A percentile compares a stretch with the other conserved stretches of the same genome.
Evolutionary conservation across 2,888 invertebrate genomes (phyloP).

Genomic region (Lepidochrysops patricia): DNA sequence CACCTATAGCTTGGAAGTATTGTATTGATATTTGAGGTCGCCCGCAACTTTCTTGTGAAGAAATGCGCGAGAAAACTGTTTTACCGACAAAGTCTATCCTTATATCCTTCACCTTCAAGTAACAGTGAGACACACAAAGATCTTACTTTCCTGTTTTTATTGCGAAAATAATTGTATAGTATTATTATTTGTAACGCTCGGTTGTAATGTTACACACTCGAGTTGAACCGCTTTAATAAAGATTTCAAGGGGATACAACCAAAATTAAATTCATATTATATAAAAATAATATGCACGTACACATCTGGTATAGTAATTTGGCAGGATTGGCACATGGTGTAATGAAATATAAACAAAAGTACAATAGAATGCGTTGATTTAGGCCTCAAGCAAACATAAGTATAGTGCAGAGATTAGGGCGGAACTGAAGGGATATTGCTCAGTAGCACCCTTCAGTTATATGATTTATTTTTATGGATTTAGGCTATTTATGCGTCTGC

Average conservation of each 20-base stretch:
- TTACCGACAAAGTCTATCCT: too few species aligned
- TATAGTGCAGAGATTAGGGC: constrained; percentile 9
- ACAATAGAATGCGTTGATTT: constrained; percentile 27
- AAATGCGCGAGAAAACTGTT: too few species aligned
- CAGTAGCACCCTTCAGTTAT: constrained; percentile 9
- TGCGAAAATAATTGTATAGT: too few species aligned
- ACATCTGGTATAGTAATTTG: constrained; percentile 18
- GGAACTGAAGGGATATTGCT: constrained; percentile 3
- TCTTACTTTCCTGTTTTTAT: too few species aligned
- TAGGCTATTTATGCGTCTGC: constrained; percentile 9
- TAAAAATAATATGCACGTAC: constrained; percentile 27
- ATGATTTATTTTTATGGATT: constrained; percentile 11
- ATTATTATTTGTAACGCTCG: too few species aligned
- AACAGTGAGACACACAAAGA: too few species aligned
- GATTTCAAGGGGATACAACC: not conserved
- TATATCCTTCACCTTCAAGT: too few species aligned
- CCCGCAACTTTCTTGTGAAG: too few species aligned
- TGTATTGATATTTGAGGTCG: too few species aligned
- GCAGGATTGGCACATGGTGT: constrained; percentile 30
- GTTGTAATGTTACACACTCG: too few species aligned
- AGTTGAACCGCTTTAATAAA: too few species aligned
- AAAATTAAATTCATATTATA: constrained; percentile 24
- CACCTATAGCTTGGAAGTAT: too few species aligned
- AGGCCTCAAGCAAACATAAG: constrained; percentile 27
- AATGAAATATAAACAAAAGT: constrained; percentile 33